Percentiles rank a stretch among this genome's conserved stretches.
Conservation (phyloP, 2,888 invertebrate species). For the Drosophila nr. perissopoda region DNA sequence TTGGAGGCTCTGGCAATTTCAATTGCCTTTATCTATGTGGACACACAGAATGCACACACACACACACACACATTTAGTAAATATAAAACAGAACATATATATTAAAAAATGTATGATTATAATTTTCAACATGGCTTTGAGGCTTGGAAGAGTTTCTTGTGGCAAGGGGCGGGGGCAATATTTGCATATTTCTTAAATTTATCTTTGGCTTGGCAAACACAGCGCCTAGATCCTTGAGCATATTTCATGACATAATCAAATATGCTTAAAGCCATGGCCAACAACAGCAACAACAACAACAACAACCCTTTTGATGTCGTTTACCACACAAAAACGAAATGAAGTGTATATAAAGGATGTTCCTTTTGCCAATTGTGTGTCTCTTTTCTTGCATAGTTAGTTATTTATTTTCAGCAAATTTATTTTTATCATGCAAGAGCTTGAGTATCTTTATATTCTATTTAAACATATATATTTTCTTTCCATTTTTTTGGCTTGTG, state of each 20-base stretch:
- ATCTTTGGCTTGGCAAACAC: slow-evolving; percentile 67
- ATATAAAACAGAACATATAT: slow-evolving; percentile 16
- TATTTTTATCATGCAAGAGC: slow-evolving; percentile 31
- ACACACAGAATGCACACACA: not conserved
- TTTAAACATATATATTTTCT: slow-evolving; percentile 24
- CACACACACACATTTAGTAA: not conserved
- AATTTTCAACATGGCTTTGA: slow-evolving; percentile 43
- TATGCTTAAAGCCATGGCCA: slow-evolving; percentile 74
- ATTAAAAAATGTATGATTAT: slow-evolving; percentile 47
- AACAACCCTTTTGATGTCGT: slow-evolving; percentile 71
- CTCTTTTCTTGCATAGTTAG: slow-evolving; percentile 50
- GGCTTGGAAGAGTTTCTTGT: slow-evolving; percentile 6
- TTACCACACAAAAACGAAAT: slow-evolving; percentile 45
- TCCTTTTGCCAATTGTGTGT: slow-evolving; percentile 28
- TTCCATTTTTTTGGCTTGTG: slow-evolving; percentile 20
- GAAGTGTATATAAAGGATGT: slow-evolving; percentile 64
- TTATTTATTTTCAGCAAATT: slow-evolving; percentile 58
- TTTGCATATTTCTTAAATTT: slow-evolving; percentile 81
- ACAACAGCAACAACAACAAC: slow-evolving; percentile 32
- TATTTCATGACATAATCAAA: slow-evolving; percentile 79
- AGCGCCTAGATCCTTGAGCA: slow-evolving; percentile 43
- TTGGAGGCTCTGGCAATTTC: slow-evolving; percentile 11
- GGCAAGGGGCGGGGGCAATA: slow-evolving; percentile 24
- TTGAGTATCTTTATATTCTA: slow-evolving; percentile 8
- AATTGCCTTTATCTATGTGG: slow-evolving; percentile 18